Conservation (phyloP, 1,140 invertebrate species). For the Orussus abietinus region DNA sequence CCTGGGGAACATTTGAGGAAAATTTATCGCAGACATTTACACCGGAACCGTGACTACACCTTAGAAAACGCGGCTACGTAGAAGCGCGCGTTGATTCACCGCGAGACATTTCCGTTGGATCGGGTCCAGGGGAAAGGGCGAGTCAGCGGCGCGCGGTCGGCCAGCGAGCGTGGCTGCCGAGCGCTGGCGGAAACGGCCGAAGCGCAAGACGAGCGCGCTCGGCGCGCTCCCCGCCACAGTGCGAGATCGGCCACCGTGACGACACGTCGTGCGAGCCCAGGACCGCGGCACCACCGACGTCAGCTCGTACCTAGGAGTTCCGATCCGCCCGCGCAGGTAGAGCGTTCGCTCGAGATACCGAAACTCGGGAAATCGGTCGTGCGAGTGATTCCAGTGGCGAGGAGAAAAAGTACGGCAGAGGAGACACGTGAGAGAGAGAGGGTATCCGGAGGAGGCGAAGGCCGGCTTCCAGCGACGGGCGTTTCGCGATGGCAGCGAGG, state of each 20-base stretch:
- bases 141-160: no score
- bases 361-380: no score
- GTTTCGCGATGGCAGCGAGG: slow-evolving; percentile 40
- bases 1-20: no score
- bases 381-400: slow-evolving; percentile 25
- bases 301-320: slow-evolving; percentile 17
- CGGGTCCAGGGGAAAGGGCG: no score
- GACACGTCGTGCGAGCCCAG: slow-evolving; percentile 29
- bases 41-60: no score
- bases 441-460: slow-evolving; percentile 12
- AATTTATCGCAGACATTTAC: no score
- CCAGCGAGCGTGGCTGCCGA: background rate
- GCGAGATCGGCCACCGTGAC: slow-evolving; percentile 47
- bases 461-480: no score
- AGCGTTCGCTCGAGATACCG: no score
- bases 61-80: no score
- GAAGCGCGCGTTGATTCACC: no score
- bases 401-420: slow-evolving; percentile 2
- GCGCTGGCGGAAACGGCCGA: no score
- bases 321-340: background rate
- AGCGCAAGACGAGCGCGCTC: slow-evolving; percentile 29
- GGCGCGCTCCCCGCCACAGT: slow-evolving; percentile 43
- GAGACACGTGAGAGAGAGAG: slow-evolving; percentile 7
- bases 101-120: no score
- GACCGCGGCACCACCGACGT: slow-evolving; percentile 23